Percentiles rank a stretch among this genome's conserved stretches.
Evolutionary conservation across 2,888 invertebrate genomes (phyloP).

Genomic region (Noctua comes): DNA sequence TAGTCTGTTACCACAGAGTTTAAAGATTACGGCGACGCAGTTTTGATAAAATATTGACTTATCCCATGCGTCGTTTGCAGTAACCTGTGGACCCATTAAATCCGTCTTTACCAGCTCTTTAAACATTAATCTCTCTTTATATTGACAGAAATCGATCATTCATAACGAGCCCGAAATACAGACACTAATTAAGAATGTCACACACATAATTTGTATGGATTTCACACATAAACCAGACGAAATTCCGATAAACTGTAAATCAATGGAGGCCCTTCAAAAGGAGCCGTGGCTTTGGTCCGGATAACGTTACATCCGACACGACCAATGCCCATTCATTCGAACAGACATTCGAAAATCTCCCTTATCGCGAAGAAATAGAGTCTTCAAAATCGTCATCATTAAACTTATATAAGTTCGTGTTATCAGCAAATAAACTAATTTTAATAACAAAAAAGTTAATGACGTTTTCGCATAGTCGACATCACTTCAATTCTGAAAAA

Average conservation of each 20-base stretch:
- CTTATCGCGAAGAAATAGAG: slow-evolving; percentile 48
- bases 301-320: slow-evolving; percentile 64
- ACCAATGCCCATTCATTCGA: slow-evolving; percentile 41
- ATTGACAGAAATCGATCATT: neutral
- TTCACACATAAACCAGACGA: slow-evolving; percentile 54
- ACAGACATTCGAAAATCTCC: slow-evolving; percentile 42
- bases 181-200: slow-evolving; percentile 37
- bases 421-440: slow-evolving; percentile 57
- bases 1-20: slow-evolving; percentile 37
- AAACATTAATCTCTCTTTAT: slow-evolving; percentile 15
- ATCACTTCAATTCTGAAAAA: slow-evolving; percentile 38
- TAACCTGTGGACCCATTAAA: slow-evolving; percentile 54
- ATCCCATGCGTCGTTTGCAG: slow-evolving; percentile 38
- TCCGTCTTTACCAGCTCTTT: slow-evolving; percentile 11
- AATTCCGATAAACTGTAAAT: slow-evolving; percentile 61
- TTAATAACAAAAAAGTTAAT: slow-evolving; percentile 54
- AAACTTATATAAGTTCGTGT: slow-evolving; percentile 56
- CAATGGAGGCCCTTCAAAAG: slow-evolving; percentile 63
- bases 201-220: slow-evolving; percentile 44
- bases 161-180: slow-evolving; percentile 23
- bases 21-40: slow-evolving; percentile 35
- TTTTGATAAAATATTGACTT: slow-evolving; percentile 34
- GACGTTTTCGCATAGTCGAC: slow-evolving; percentile 43
- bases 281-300: slow-evolving; percentile 54
- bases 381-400: slow-evolving; percentile 32